Conservation (phyloP, 30 jellyfish, hydroid and myxozoan genomes). For the Cassiopea andromeda region DNA sequence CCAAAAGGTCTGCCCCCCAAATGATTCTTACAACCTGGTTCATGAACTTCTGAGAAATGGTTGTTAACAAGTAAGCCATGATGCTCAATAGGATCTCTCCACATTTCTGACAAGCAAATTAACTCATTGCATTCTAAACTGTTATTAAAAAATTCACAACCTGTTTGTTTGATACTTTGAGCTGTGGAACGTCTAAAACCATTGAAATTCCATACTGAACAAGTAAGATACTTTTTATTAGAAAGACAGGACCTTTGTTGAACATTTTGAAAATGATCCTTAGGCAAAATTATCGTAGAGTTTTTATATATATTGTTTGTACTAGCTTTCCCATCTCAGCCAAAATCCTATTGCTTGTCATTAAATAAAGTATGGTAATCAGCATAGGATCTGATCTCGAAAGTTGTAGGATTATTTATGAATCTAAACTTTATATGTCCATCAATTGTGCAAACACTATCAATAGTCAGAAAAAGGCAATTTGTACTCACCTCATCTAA, state of each 20-base stretch:
- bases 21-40: conserved; percentile 18
- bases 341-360: background rate
- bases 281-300: background rate
- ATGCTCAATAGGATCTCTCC: conserved; percentile 26
- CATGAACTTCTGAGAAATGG: conserved; percentile 3
- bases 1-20: conserved; percentile 49
- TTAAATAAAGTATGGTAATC: background rate
- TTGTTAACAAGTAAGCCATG: background rate
- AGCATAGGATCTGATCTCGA: background rate
- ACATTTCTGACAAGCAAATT: conserved; percentile 42
- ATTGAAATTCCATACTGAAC: conserved; percentile 11
- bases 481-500: background rate
- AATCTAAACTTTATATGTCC: background rate
- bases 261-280: background rate
- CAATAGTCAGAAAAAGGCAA: background rate
- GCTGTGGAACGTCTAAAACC: conserved; percentile 25
- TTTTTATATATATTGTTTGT: background rate
- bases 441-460: conserved; percentile 3
- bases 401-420: background rate
- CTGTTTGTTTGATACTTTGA: background rate
- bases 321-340: conserved; percentile 6
- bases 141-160: conserved; percentile 7
- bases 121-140: conserved; percentile 4
- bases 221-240: background rate
- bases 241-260: conserved; percentile 6